Base-by-base conservation (phyloP, 2,113 vertebrate genomes). In the Oreamnos americanus region DNA sequence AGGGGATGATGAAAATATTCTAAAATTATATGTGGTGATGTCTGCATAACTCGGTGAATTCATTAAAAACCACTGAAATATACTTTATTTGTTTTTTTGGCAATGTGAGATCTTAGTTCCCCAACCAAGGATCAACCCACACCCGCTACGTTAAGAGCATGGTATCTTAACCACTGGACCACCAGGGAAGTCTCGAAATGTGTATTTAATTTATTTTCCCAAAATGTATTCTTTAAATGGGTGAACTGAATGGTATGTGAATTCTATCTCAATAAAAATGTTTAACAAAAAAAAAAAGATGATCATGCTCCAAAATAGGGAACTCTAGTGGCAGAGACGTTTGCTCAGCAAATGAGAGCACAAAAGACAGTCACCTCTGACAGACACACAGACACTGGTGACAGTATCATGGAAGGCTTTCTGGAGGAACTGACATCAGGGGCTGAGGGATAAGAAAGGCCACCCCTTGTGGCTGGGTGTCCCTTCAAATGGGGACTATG, bases 1-100 rank as follows among this genome's bases (percentile, higher is more conserved):
- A 71, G 5, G 67, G 53, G 26, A n/a, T 58, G 55, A 79, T n/a
- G 47, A 78, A 76, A 93, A 87, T 28, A 25, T 60, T 86, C 82
- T 78, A 78, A 78, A 39, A 78, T 53, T 81, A 62, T 36, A 36
- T 87, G 84, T 62, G n/a, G 74, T 43, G 36, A 81, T 88, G 28
- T 30, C 14, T 45, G 6, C 19, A 12, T 58, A 87, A 94, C 57
- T 53, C 0, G 23, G 67, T 49, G 19, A 45, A 43, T 94, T 79
- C 21, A n/a, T 2, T 55, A 45, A 62, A 87, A 71, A 43, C 85
- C 36, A 64, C 4, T 67, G 58, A 88, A 55, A 88, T n/a, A 28
- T 49, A 36, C 51, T 78, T 74, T 74, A 43, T 43, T 47, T 79
- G 28, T 47, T 30, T 49, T 79, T 49, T 33, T 30, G 39, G 26